Evolutionary conservation across 2,888 invertebrate genomes (phyloP), one percentile per base, ranked within the genome.

Genomic region (Pterostichus niger): DNA sequence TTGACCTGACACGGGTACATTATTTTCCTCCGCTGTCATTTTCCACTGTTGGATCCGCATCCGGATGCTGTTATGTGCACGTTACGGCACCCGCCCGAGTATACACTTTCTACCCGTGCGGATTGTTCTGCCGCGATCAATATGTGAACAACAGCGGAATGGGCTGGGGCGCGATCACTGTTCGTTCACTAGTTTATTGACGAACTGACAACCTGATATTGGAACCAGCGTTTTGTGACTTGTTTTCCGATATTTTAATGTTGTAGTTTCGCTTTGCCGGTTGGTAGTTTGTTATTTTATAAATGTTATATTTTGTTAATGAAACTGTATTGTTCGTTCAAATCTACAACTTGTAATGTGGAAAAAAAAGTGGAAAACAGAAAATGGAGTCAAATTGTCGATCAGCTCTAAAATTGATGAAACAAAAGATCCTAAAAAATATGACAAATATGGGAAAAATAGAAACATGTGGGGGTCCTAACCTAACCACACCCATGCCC

Each of bases 1-100:
- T 61, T 78, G 78, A 61, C 61, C 78, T 46, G 78, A 78, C 64
- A 61, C 52, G 61, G 59, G 59, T 61, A 61, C 78, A 78, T 78
- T 78, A 59, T 78, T 78, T 78, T 61, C 61, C 78, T 31, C 78
- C 46, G 46, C 24, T 61, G 78, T 78, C 61, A 78, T 78, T 78
- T 78, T 61, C 78, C 61, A 61, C 78, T 77, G 78, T 61, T 78
- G 78, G 61, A 61, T 78, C 46, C 78, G 44, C 40, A 61, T 77
- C 56, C 77, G 76, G 73, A 46, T 44, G 40, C 73, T 73, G 73
- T 73, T 73, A 46, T 73, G 40, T 49, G 49, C n/a, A 49, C 49
- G 49, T 40, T 40, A 40, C 40, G 40, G 49, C 2, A n/a, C 49
- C 11, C 49, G 49, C n/a, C 49, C 11, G n/a, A 49, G 49, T 13